Base-by-base conservation (phyloP, 2,797 vertebrate genomes). In the Sphenodon punctatus region DNA sequence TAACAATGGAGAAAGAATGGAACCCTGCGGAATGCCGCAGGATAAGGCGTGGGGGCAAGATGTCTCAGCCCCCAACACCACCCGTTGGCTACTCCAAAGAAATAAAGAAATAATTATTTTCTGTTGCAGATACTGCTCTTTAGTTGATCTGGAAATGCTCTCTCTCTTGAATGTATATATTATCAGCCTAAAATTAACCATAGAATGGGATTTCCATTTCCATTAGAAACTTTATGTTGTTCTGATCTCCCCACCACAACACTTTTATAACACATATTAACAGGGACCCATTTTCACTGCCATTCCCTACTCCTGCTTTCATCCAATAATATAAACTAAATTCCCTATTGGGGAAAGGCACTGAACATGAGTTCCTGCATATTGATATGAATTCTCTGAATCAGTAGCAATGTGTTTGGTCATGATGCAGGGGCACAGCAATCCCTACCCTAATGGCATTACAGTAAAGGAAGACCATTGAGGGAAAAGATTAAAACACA, bases 331-430 rank as follows among this genome's bases (percentile, higher is more conserved):
- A 34, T 15, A 67, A 17, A n/a, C n/a, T n/a, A n/a, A n/a, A n/a
- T n/a, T n/a, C n/a, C n/a, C n/a, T n/a, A n/a, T n/a, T n/a, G n/a
- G n/a, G n/a, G n/a, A n/a, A n/a, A n/a, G n/a, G n/a, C n/a, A n/a
- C n/a, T n/a, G n/a, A n/a, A n/a, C n/a, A n/a, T n/a, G n/a, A n/a
- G n/a, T n/a, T n/a, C n/a, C n/a, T n/a, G n/a, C n/a, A n/a, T n/a
- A n/a, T n/a, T n/a, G n/a, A n/a, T n/a, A n/a, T n/a, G n/a, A n/a
- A n/a, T n/a, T n/a, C n/a, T n/a, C n/a, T 58, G 65, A 27, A 71
- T 14, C 3, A 3, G 8, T 20, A 41, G 30, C 48, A 1, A 0
- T 0, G 0, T 7, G 30, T 34, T 76, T 8, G 0, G 17, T 34
- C 42, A 78, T 51, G 16, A 39, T 32, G 12, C 14, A 10, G 16